Base-by-base conservation (phyloP, 2,888 invertebrate species). In the Dryobota labecula region DNA sequence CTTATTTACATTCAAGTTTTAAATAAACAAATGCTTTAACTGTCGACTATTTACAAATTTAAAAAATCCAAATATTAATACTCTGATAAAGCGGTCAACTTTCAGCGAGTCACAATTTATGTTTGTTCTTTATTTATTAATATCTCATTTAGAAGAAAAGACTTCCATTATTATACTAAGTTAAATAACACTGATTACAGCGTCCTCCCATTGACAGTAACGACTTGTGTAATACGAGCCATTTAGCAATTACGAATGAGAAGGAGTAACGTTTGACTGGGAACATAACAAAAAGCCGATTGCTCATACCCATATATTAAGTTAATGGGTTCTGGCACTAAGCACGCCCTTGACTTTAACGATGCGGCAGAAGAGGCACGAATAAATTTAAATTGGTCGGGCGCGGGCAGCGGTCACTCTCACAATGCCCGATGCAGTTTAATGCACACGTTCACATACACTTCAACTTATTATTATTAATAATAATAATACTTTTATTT, bases 351-450 rank as follows among this genome's bases (percentile, higher is more conserved):
- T 92, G 90, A 92, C 89, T 92, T 90, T 92, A 93, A 93, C 92
- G 92, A 93, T 89, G 91, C 86, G 87, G 92, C 87, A 85, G 83
- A 89, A 84, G 87, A 88, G 89, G 88, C 90, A 90, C 89, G 87
- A 92, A 93, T 92, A 93, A 93, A 92, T 93, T 93, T 93, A 92
- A 94, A 94, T 93, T 92, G 90, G 89, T 90, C 84, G 84, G 83
- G 77, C 77, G 78, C 78, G 78, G 70, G 79, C 24, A 73, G 68
- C 76, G 77, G 72, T 27, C 58, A 73, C 77, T 62, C 53, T 77
- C 57, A 83, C 85, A 75, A 76, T 80, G 75, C 71, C 36, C 73
- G 71, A 70, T 82, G 84, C 83, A 80, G 69, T 68, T 76, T 78
- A 79, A 83, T 76, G 80, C 82, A 76, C 70, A 69, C 70, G 54